A percentile compares a stretch with the other conserved stretches of the same genome.
Evolutionary conservation across 2,797 vertebrate genomes (phyloP).

Genomic region (Chaetodon trifasciatus): DNA sequence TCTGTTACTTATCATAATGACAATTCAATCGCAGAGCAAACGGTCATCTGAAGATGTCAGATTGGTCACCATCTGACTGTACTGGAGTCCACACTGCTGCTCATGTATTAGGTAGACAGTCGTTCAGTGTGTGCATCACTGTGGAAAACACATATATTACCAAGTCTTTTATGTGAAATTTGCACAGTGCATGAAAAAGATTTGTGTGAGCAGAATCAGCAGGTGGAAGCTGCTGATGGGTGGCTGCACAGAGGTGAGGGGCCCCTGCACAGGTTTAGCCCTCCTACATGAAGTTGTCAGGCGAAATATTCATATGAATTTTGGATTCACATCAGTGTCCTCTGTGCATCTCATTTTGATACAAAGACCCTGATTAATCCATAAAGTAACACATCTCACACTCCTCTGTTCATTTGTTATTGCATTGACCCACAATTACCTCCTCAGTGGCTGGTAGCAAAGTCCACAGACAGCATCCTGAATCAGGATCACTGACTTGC

Average conservation of each 20-base stretch:
- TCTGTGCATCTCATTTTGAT: too few relatives aligned
- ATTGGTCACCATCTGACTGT: background rate
- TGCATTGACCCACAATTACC: background rate
- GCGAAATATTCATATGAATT: too few relatives aligned
- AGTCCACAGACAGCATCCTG: background rate
- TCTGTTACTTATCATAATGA: background rate
- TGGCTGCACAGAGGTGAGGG: background rate
- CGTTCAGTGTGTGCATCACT: background rate
- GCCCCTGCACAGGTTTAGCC: background rate
- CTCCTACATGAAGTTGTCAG: too few relatives aligned
- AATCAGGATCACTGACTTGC: background rate
- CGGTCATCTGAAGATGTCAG: background rate
- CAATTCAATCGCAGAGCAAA: slow-evolving; percentile 2
- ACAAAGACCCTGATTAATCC: background rate
- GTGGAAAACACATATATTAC: background rate
- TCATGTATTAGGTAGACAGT: background rate
- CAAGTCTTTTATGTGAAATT: background rate
- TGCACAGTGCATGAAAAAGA: background rate
- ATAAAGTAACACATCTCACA: background rate
- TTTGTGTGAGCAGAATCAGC: background rate
- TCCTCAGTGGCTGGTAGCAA: background rate
- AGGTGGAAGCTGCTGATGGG: background rate
- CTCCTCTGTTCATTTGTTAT: background rate
- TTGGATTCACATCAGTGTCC: too few relatives aligned
- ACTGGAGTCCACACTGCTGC: background rate